Base-by-base conservation (phyloP, 2,797 vertebrate species). In the Helostoma temminkii region DNA sequence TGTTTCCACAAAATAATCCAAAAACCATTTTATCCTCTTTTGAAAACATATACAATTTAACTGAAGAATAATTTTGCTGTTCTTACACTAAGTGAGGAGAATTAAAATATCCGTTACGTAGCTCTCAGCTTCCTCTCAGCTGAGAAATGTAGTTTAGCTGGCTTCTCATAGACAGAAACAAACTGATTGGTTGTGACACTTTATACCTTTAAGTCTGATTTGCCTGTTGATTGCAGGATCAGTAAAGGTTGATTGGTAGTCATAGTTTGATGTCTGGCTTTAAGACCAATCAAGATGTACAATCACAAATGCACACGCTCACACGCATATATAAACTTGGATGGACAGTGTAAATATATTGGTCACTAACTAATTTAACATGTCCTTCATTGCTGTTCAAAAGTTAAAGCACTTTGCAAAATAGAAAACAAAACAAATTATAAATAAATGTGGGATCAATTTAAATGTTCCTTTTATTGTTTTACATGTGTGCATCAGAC, bases 161-260 rank as follows among this genome's bases (percentile, higher is more conserved):
- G 12, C 14, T 49, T 8, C 60, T 59, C 47, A 19, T 22, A 32
- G 10, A 4, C 50, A 36, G 24, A 45, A 42, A 30, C 15, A 15
- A 45, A 47, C 30, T 66, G 69, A 77, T 52, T 68, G 64, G 32
- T 28, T 60, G n/a, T 14, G 39, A 37, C 25, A 54, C 24, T 18
- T 66, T 71, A 58, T 21, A 54, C 41, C 47, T 69, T 30, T 43
- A 45, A 1, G 19, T 62, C 50, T 56, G 55, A 71, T 69, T 62
- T 32, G 12, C 26, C 37, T 6, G 72, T 69, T 89, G 86, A 88
- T 89, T 88, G 76, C 76, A 39, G 64, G 47, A 69, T 50, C 39
- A 26, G 52, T 48, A 41, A 50, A 53, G 71, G 66, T 50, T 73
- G 72, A 75, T 83, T 63, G 74, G 22, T 61, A 55, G 55, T 45